Percentiles rank a stretch among this genome's conserved stretches.
These are phyloP conservation scores for Emys orbicularis DNA, from an alignment of 2,797 vertebrate species.

Conservation along the genomic window DNA sequence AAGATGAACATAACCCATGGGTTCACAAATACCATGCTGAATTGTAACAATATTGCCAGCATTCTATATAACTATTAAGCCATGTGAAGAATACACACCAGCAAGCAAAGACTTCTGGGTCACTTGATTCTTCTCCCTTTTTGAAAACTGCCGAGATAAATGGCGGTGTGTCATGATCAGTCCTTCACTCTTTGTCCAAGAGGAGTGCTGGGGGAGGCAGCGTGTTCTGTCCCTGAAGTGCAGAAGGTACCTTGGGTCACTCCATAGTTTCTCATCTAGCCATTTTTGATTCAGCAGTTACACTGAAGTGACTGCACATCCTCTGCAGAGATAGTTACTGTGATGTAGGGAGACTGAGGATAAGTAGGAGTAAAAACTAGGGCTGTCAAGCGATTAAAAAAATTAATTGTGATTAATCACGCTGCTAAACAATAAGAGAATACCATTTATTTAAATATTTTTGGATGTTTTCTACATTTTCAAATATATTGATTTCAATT, in stretches of 20 bases:
- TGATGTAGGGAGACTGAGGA: neutral
- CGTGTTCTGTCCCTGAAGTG: neutral
- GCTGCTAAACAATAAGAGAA: too few relatives aligned
- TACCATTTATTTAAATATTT: too few relatives aligned
- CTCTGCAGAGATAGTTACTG: neutral
- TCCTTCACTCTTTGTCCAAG: rapidly evolving
- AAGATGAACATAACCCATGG: neutral
- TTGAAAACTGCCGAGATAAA: neutral
- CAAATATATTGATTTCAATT: too few relatives aligned
- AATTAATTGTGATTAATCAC: too few relatives aligned
- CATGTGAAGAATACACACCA: neutral
- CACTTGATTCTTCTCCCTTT: neutral
- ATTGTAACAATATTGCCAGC: neutral
- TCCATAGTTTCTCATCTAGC: neutral
- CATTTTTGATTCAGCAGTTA: neutral
- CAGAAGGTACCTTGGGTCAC: neutral
- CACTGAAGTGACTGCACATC: neutral
- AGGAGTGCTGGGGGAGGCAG: neutral
- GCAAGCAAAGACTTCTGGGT: neutral
- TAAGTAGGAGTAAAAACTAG: neutral
- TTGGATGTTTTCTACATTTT: too few relatives aligned
- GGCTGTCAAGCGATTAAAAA: too few relatives aligned
- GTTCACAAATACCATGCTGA: neutral
- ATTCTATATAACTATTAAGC: neutral
- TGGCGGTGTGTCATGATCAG: rapidly evolving